A percentile compares a stretch with the other conserved stretches of the same genome.
phyloP scores from a whole-genome alignment of 2,797 vertebrate species.

The Diceros bicornis region DNA sequence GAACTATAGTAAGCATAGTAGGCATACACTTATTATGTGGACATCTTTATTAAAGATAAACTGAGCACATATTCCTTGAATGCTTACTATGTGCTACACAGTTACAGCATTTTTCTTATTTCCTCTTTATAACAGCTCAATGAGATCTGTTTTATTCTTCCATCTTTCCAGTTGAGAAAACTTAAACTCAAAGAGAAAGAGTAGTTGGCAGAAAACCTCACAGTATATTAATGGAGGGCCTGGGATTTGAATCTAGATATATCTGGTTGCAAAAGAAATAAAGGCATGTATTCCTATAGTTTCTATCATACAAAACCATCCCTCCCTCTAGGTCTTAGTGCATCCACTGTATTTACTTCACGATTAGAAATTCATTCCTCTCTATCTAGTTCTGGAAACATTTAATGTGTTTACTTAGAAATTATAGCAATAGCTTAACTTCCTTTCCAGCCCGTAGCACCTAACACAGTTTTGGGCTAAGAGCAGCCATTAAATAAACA shows the following conservation, averaged over 20 bases:
- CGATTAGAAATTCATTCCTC: slow-evolving; percentile 85
- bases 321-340: not conserved
- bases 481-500: slow-evolving; percentile 76
- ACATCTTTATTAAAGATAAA: not conserved
- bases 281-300: not conserved
- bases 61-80: not conserved
- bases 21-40: not conserved
- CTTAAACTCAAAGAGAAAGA: not conserved
- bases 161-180: slow-evolving; percentile 34
- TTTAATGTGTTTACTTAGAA: slow-evolving; percentile 76
- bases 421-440: slow-evolving; percentile 69
- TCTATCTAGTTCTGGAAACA: slow-evolving; percentile 82
- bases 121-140: not conserved
- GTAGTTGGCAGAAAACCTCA: not conserved
- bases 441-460: slow-evolving; percentile 72
- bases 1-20: not conserved
- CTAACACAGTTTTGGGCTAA: slow-evolving; percentile 69
- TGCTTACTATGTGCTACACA: not conserved
- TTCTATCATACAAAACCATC: not conserved
- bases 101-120: not conserved
- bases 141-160: not conserved
- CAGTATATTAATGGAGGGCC: not conserved
- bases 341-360: slow-evolving; percentile 42
- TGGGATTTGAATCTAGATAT: not conserved
- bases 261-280: not conserved